Conservation (phyloP, 2,888 invertebrate species). For the Furcula furcula region DNA sequence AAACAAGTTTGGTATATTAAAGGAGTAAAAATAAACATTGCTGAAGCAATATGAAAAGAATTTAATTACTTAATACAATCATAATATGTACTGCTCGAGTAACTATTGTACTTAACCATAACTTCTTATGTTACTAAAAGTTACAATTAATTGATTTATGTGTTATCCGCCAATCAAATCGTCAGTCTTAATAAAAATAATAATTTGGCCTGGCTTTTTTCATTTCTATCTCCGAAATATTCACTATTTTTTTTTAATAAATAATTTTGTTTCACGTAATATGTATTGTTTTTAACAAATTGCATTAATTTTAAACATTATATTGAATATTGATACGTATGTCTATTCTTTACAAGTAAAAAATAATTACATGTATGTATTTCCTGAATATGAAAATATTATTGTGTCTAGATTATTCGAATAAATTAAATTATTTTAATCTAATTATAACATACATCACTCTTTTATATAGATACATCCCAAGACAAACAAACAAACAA, state of each 20-base stretch:
- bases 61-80: conserved; percentile 56
- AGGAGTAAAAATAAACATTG: conserved; percentile 28
- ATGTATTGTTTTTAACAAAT: conserved; percentile 1
- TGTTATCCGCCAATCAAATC: conserved; percentile 41
- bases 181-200: conserved; percentile 51
- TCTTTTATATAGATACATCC: conserved; percentile 44
- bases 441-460: conserved; percentile 40
- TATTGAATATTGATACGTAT: no score
- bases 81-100: conserved; percentile 65
- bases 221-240: background rate
- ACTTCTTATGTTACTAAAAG: conserved; percentile 38
- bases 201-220: conserved; percentile 28
- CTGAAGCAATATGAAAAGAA: conserved; percentile 71
- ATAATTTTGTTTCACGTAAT: conserved; percentile 2
- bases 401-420: no score
- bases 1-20: background rate
- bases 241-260: conserved; percentile 11
- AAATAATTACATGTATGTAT: no score
- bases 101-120: conserved; percentile 70
- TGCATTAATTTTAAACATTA: no score
- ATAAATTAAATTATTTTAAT: conserved; percentile 27
- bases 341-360: no score
- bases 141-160: conserved; percentile 37
- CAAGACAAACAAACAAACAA: conserved; percentile 40
- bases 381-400: no score